Evolutionary conservation across 2,888 invertebrate genomes (phyloP), one percentile per base, ranked within the genome.

Genomic region (Plebejus melissa): DNA sequence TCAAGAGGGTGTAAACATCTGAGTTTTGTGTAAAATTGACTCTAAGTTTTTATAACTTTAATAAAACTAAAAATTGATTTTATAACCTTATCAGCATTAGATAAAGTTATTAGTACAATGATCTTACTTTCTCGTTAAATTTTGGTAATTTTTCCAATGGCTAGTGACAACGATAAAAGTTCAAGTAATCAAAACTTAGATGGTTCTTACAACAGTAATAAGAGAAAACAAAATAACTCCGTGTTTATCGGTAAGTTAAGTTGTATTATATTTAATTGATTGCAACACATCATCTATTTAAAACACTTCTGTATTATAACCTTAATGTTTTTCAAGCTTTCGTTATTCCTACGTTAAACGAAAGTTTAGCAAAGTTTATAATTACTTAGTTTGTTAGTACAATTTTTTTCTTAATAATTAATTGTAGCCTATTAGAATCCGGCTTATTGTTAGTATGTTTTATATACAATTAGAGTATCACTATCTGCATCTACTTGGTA

Each of bases 81-180:
- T 36, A 41, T 60, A 22, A 46, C 41, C 46, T 22, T 71, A 71
- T 41, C 58, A 57, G 46, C 65, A 28, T 46, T 65, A 28, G 16
- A 22, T 57, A 41, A 46, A 58, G 71, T 70, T 41, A 28, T 76
- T 65, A 70, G 75, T 75, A 46, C 32, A 71, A 77, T 76, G 76
- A 76, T 77, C 72, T 36, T 74, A 74, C 41, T 65, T 75, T 70
- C 54, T 50, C 36, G 74, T 77, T 77, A 75, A 74, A 75, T 75
- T 79, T 74, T 75, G 60, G 74, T 79, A 82, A 80, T 85, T 83
- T 83, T 88, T 91, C 90, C 91, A 89, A 93, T 93, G 93, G 93
- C 93, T 88, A 93, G 91, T 93, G 93, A 93, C 89, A 91, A 87
- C 88, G 91, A 91, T 83, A 92, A 91, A 90, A 89, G 87, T 92